Conservation (phyloP, 2,113 vertebrate species). For the Mola mola region DNA sequence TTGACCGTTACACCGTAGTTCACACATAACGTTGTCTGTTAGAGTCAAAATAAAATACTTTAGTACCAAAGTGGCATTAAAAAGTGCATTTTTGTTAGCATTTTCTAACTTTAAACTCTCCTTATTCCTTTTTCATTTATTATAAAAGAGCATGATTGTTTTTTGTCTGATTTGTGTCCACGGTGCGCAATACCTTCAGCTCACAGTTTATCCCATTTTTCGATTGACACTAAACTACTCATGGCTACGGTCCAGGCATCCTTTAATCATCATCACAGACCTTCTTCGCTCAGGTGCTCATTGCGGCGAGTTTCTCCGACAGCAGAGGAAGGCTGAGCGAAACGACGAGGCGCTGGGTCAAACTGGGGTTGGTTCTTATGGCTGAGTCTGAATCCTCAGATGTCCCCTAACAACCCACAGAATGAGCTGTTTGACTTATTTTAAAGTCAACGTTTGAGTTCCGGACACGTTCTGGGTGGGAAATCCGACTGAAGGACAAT, state of each 20-base stretch:
- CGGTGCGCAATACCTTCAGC: not conserved
- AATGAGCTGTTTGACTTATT: too few species aligned
- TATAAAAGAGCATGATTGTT: not conserved
- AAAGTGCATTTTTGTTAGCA: too few species aligned
- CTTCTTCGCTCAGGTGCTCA: too few species aligned
- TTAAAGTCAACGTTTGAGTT: too few species aligned
- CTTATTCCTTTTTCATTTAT: not conserved
- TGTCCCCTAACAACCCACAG: too few species aligned
- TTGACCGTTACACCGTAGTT: too few species aligned
- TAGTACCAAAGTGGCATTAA: too few species aligned
- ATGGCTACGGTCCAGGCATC: not conserved
- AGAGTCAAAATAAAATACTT: too few species aligned
- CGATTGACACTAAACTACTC: not conserved
- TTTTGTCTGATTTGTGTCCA: not conserved
- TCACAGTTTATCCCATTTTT: not conserved
- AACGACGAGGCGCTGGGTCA: not conserved
- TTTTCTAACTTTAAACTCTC: too few species aligned
- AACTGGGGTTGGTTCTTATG: not conserved
- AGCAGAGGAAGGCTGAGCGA: not conserved
- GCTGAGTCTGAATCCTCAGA: not conserved
- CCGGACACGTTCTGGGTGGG: not conserved
- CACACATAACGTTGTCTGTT: too few species aligned
- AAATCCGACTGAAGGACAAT: too few species aligned
- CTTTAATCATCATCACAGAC: not conserved
- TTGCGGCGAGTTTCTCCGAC: too few species aligned